These are phyloP conservation scores for Macrotis lagotis DNA, from an alignment of 2,113 vertebrate species.

Conservation along the genomic window DNA sequence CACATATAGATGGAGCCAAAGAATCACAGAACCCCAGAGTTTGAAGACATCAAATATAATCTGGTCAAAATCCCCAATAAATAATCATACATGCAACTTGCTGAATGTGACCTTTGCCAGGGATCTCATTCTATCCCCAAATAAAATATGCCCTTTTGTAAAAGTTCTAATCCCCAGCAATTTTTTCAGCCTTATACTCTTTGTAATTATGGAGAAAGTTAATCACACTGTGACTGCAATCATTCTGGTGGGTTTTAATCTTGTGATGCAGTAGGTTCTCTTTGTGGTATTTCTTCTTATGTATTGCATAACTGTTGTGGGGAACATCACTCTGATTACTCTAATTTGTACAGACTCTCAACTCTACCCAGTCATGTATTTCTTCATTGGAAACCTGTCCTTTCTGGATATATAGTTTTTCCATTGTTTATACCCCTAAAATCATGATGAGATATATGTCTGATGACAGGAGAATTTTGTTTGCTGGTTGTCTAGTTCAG, in stretches of 20 bases:
- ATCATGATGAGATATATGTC: conserved; percentile 69
- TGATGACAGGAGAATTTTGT: conserved; percentile 67
- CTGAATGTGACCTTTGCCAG: neutral
- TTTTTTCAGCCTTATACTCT: neutral
- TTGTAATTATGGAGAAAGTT: conserved; percentile 41
- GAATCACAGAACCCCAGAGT: neutral
- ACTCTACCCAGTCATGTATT: conserved; percentile 72
- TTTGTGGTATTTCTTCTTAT: conserved; percentile 71
- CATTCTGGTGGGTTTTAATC: conserved; percentile 67
- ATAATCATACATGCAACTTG: neutral
- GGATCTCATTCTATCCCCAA: neutral
- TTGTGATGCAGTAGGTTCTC: conserved; percentile 12
- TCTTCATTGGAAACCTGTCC: conserved; percentile 73
- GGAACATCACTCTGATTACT: conserved; percentile 61
- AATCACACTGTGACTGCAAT: conserved; percentile 54
- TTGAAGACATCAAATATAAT: neutral
- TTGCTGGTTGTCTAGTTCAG: conserved; percentile 63
- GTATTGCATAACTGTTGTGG: conserved; percentile 62
- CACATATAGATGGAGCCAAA: neutral
- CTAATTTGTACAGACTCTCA: conserved; percentile 61
- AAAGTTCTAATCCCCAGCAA: neutral
- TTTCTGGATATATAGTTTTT: conserved; percentile 74
- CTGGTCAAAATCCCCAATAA: neutral
- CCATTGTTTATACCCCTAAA: conserved; percentile 63
- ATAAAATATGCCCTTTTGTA: neutral